Percentiles rank a stretch among this genome's conserved stretches.
Evolutionary conservation across 30 jellyfish, hydroid and myxozoan genomes (phyloP).

Genomic region (Phacellophora camtschatica): DNA sequence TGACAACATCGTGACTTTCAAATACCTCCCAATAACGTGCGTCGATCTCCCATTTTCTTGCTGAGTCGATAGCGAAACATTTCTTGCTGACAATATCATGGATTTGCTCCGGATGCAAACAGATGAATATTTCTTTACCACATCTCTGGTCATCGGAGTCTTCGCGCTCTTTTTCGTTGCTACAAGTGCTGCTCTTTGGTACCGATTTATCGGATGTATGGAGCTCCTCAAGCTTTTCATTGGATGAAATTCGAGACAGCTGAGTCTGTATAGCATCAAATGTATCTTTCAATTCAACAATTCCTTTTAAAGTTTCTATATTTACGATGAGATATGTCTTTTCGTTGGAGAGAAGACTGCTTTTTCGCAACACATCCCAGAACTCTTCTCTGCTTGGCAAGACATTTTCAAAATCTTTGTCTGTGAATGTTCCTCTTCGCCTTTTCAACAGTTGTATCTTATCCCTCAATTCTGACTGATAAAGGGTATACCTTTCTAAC

Average conservation of each 20-base stretch:
- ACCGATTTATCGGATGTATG: neutral
- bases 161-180: neutral
- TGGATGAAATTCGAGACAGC: neutral
- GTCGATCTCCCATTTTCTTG: neutral
- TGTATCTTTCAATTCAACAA: neutral
- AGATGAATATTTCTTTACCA: neutral
- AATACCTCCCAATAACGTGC: neutral
- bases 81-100: neutral
- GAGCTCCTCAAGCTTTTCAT: neutral
- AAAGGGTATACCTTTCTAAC: neutral
- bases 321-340: neutral
- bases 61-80: neutral
- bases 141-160: neutral
- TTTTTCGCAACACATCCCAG: neutral
- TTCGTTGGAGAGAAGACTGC: neutral
- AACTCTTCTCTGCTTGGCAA: conserved; percentile 43
- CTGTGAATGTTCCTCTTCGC: neutral
- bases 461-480: neutral
- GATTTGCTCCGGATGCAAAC: neutral
- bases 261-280: neutral
- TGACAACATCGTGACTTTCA: neutral
- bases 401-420: neutral
- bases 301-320: neutral
- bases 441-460: neutral
- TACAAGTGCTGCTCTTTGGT: neutral